Evolutionary conservation across 2,797 vertebrate genomes (phyloP).

Genomic region (Amniataba percoides): DNA sequence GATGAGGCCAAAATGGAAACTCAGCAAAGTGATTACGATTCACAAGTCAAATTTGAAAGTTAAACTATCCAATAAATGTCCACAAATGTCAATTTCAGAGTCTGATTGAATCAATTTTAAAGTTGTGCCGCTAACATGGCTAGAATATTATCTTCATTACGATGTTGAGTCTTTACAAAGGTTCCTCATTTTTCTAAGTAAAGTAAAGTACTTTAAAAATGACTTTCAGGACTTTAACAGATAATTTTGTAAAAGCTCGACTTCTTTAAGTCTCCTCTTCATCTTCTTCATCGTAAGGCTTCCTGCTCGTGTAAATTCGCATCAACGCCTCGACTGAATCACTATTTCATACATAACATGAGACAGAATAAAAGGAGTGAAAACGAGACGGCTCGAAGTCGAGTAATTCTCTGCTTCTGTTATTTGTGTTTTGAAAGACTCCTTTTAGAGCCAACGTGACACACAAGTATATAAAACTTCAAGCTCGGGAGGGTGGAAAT

Average conservation of each 20-base stretch:
- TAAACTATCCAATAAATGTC: too few species aligned
- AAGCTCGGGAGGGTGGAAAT: not conserved
- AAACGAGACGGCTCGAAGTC: not conserved
- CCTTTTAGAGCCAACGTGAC: not conserved
- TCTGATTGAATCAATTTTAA: too few species aligned
- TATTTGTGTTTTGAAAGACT: not conserved
- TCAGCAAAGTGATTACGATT: too few species aligned
- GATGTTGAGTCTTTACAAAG: too few species aligned
- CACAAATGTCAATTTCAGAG: too few species aligned
- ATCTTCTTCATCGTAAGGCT: not conserved
- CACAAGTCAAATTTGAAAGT: too few species aligned
- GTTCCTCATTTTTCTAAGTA: too few species aligned
- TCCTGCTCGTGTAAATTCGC: conserved; percentile 19
- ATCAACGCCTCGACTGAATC: conserved; percentile 31
- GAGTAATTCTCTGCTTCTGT: too few species aligned
- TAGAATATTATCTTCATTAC: not conserved
- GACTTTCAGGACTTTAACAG: not conserved
- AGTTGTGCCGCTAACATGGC: not conserved
- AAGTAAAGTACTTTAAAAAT: too few species aligned
- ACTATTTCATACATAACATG: conserved; percentile 16
- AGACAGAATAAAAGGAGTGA: not conserved
- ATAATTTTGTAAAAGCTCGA: not conserved
- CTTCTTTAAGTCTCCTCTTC: not conserved
- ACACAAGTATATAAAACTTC: not conserved
- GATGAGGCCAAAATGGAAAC: too few species aligned